These are phyloP conservation scores for Dynastes maya DNA, from an alignment of 2,888 invertebrate genomes.

Conservation along the genomic window DNA sequence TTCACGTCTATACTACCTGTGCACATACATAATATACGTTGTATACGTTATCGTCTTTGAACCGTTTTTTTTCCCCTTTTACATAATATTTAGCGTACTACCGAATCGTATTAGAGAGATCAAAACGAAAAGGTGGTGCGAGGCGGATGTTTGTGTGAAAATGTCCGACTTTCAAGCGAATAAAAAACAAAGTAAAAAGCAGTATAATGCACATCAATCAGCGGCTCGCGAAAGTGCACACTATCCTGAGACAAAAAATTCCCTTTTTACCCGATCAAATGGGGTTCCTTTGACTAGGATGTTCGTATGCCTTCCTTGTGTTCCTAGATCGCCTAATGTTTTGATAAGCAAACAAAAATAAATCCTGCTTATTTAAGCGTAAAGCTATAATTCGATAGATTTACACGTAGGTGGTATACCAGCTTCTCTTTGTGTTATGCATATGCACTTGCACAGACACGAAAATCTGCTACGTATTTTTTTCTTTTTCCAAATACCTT, in stretches of 20 bases:
- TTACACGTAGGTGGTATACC: too few species aligned
- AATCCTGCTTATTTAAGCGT: too few species aligned
- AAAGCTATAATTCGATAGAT: too few species aligned
- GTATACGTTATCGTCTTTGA: neutral
- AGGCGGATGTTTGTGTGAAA: neutral
- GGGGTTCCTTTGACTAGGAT: neutral
- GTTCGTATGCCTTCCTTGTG: too few species aligned
- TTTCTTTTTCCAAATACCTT: too few species aligned
- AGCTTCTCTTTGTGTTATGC: too few species aligned
- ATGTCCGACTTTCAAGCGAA: neutral
- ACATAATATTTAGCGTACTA: neutral
- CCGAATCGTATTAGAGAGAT: neutral
- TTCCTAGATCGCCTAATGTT: too few species aligned
- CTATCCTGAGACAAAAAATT: neutral
- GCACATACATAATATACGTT: neutral
- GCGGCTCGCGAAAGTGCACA: constrained; percentile 6
- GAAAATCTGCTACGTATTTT: too few species aligned
- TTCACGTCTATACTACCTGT: constrained; percentile 7
- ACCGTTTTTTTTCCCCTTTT: neutral
- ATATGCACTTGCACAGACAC: too few species aligned
- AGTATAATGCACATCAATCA: neutral
- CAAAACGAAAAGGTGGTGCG: neutral
- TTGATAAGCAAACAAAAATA: too few species aligned
- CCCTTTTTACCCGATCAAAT: too few species aligned
- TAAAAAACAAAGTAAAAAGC: neutral